phyloP scores from a whole-genome alignment of 2,797 vertebrate genomes.

The Erpetoichthys calabaricus region DNA sequence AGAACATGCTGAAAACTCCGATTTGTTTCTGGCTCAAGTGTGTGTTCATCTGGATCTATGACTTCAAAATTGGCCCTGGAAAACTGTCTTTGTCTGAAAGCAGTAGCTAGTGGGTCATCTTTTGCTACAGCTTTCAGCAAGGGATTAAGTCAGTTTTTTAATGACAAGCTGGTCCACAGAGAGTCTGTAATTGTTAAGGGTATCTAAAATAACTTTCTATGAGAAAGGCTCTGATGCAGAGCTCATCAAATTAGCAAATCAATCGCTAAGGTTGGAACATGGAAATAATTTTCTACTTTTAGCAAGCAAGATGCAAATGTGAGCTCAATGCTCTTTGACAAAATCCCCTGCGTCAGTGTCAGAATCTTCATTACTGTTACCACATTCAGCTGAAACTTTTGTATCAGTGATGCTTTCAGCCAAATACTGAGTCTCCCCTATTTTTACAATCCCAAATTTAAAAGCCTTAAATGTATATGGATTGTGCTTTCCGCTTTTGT shows the following conservation, averaged over 20 bases:
- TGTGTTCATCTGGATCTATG: no score
- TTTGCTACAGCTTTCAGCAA: background rate
- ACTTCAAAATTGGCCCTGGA: background rate
- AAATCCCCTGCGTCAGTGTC: background rate
- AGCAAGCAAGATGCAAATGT: background rate
- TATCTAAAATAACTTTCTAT: background rate
- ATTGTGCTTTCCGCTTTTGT: conserved; percentile 1
- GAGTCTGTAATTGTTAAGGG: background rate
- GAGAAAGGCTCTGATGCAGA: background rate
- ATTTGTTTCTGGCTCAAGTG: no score
- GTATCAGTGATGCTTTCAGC: no score
- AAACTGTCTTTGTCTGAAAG: background rate
- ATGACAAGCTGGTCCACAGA: background rate
- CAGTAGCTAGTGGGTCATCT: background rate
- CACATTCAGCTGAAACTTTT: no score
- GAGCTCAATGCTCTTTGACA: background rate
- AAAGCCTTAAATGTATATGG: background rate
- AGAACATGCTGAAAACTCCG: background rate
- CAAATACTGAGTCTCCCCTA: no score
- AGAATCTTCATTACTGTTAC: no score
- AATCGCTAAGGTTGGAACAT: background rate
- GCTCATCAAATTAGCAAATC: background rate
- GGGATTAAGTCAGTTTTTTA: background rate
- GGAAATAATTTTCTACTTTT: background rate
- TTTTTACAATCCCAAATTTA: background rate